Conservation (phyloP, 1,140 invertebrate genomes). For the Lepeophtheirus salmonis region DNA sequence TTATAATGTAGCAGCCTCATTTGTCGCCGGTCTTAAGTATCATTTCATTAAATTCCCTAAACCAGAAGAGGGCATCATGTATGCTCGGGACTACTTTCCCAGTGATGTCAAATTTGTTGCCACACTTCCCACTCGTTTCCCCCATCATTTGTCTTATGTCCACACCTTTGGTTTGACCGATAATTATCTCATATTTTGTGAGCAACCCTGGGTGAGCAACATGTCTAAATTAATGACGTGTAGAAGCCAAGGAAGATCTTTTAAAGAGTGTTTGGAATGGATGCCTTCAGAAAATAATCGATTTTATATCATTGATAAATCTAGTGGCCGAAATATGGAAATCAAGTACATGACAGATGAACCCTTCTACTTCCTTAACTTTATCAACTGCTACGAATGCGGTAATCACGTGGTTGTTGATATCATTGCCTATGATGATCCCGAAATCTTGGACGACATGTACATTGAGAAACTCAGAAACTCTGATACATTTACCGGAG, state of each 20-base stretch:
- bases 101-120: constrained; percentile 18
- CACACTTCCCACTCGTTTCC: constrained; percentile 28
- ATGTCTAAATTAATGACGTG: constrained; percentile 29
- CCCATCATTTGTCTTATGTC: constrained; percentile 30
- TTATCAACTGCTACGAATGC: constrained; percentile 10
- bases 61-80: constrained; percentile 16
- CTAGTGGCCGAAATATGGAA: background rate
- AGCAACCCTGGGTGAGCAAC: constrained; percentile 32
- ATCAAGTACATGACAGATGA: background rate
- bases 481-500: background rate
- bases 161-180: constrained; percentile 32
- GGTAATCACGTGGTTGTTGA: constrained; percentile 6
- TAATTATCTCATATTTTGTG: constrained; percentile 32
- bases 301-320: constrained; percentile 10
- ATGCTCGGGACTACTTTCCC: constrained; percentile 5
- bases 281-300: constrained; percentile 24
- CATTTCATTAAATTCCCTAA: constrained; percentile 23
- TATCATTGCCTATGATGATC: constrained; percentile 9
- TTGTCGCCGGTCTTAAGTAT: constrained; percentile 25
- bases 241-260: constrained; percentile 28
- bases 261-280: constrained; percentile 33
- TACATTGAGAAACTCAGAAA: constrained; percentile 2
- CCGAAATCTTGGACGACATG: constrained; percentile 11
- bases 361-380: constrained; percentile 8
- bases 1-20: constrained; percentile 25